Conservation (phyloP, 2,113 vertebrate species). For the Podocnemis expansa region DNA sequence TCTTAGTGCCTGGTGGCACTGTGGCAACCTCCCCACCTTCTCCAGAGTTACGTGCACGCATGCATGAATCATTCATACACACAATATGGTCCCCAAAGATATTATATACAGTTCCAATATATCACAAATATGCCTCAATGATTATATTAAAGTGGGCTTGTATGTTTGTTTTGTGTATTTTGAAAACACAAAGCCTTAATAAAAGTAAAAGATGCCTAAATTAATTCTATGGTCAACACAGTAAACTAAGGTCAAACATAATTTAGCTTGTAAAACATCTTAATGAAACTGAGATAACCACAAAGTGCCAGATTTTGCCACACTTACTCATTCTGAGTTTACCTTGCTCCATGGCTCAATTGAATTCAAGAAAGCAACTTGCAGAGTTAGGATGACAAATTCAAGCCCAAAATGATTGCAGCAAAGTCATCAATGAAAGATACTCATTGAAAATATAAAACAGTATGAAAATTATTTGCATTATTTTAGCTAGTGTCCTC, state of each 20-base stretch:
- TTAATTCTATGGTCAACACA: background rate
- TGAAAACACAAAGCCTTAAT: conserved; percentile 5
- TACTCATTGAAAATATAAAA: background rate
- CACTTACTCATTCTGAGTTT: background rate
- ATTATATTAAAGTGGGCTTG: background rate
- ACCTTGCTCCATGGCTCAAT: fast-evolving
- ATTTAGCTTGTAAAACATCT: conserved; percentile 4
- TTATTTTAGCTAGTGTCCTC: background rate
- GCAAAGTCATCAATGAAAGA: background rate
- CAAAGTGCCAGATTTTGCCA: background rate
- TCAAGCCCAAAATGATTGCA: background rate
- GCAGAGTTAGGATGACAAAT: background rate
- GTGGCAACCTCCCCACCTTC: no score
- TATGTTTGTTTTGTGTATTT: background rate
- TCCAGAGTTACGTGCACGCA: no score
- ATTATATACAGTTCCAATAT: background rate
- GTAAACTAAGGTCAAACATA: background rate
- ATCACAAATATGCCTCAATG: background rate
- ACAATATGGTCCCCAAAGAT: no score
- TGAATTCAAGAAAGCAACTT: conserved; percentile 9
- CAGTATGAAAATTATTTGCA: background rate
- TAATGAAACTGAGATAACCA: background rate
- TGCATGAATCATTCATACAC: no score
- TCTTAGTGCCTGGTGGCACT: no score
- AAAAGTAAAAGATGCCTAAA: background rate